A percentile compares a stretch with the other conserved stretches of the same genome.
These are phyloP conservation scores for Ooceraea biroi DNA, from an alignment of 1,140 invertebrate genomes.

Conservation along the genomic window DNA sequence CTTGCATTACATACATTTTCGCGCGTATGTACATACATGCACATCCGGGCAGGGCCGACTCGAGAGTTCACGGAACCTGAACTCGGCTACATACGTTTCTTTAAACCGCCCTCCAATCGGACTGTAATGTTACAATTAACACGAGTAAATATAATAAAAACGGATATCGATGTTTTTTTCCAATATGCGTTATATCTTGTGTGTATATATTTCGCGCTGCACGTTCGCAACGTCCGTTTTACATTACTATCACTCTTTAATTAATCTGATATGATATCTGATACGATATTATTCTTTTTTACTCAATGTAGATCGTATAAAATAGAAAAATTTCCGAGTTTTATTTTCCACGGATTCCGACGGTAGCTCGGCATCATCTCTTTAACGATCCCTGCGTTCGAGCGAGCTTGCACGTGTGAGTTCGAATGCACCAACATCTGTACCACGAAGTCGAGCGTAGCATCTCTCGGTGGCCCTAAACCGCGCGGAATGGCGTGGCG, in stretches of 20 bases:
- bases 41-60: slow-evolving; percentile 24
- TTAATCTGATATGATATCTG: not conserved
- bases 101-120: not conserved
- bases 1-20: slow-evolving; percentile 66
- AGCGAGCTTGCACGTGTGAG: slow-evolving; percentile 23
- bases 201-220: no score
- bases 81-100: not conserved
- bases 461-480: slow-evolving; percentile 50
- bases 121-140: not conserved
- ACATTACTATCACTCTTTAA: slow-evolving; percentile 12
- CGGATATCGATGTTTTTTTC: not conserved
- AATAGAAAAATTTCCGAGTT: not conserved
- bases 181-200: not conserved
- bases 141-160: no score
- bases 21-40: slow-evolving; percentile 45
- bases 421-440: slow-evolving; percentile 49
- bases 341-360: slow-evolving; percentile 25
- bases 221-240: not conserved
- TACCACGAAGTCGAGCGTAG: slow-evolving; percentile 43
- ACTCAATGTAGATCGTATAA: not conserved
- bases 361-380: not conserved
- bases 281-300: not conserved
- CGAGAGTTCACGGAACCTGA: not conserved
- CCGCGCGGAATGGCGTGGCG: slow-evolving; percentile 57
- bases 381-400: slow-evolving; percentile 5